These are phyloP conservation scores for Drosophila borborema DNA, from an alignment of 2,888 invertebrate species.

Conservation along the genomic window DNA sequence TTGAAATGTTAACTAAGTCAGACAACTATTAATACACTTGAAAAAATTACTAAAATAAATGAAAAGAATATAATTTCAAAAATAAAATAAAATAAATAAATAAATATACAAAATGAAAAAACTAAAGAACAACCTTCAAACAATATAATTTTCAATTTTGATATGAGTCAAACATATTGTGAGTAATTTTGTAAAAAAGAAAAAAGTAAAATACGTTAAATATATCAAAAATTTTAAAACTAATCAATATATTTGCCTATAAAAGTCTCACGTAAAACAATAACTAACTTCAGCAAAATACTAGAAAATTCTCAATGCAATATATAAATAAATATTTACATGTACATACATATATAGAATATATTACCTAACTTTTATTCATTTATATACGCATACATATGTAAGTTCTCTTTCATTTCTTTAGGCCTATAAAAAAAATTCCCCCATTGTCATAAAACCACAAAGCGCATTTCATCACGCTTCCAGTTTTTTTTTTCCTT, in stretches of 20 bases:
- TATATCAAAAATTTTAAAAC: too few relatives aligned
- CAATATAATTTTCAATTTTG: background rate
- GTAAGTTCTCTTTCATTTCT: background rate
- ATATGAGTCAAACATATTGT: too few relatives aligned
- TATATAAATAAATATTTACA: background rate
- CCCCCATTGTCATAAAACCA: slow-evolving; percentile 4
- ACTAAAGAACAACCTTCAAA: background rate
- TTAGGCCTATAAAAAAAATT: background rate
- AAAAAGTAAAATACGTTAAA: too few relatives aligned
- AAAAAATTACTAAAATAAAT: too few relatives aligned
- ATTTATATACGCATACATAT: background rate
- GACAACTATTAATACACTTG: too few relatives aligned
- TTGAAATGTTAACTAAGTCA: too few relatives aligned
- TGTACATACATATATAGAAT: background rate
- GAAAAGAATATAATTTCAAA: too few relatives aligned
- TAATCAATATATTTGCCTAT: background rate
- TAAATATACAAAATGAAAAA: too few relatives aligned
- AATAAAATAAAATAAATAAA: background rate
- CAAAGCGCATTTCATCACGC: slow-evolving; percentile 12
- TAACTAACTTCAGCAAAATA: background rate
- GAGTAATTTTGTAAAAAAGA: too few relatives aligned
- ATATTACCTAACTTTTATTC: background rate
- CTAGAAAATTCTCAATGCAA: background rate
- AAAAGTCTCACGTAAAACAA: background rate
- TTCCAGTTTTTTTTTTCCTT: background rate